Base-by-base conservation (phyloP, 2,113 vertebrate genomes). In the Tetrao urogallus region DNA sequence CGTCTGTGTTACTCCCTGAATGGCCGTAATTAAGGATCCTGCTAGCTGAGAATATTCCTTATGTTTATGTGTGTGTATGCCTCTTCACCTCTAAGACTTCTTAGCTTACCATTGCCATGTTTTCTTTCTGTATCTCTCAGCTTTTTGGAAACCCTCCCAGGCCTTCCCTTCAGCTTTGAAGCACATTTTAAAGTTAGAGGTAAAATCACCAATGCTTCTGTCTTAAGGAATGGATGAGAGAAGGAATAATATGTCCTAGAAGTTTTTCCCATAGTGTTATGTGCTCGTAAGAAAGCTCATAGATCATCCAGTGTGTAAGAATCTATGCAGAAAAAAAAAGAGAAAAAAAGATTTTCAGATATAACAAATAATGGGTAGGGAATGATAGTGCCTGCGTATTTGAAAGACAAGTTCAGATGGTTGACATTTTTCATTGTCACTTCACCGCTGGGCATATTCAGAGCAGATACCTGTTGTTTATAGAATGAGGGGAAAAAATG, bases 401-500 rank as follows among this genome's bases (percentile, higher is more conserved):
- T 83, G 81, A 89, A 89, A 91, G 75, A 71, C 36, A 90, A 69
- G 67, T 80, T 54, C 61, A 82, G 71, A 14, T 48, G 42, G 38
- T 11, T 73, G 75, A 13, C 6, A 11, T 96, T 92, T 82, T 88
- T 92, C 61, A 36, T 57, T 78, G 80, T 84, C 47, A 11, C 38
- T 82, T 92, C 86, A 76, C 38, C 65, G 14, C 54, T 79, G 48
- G 74, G 57, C 27, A 16, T 66, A 50, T 69, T 93, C 27, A 85
- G 69, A 93, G 32, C 17, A 8, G 88, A 47, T 67, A 58, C 15
- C 4, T 14, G 22, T 70, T 69, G 36, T 45, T 86, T 75, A 43
- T 78, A 60, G 56, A 89, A 28, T 82, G 16, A 88, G 52, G 10
- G 93, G 84, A 45, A 94, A 90, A 93, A 82, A 56, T 27, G 27